These are phyloP conservation scores for Labeo calbasu DNA, from an alignment of 2,797 vertebrate species.

Conservation along the genomic window DNA sequence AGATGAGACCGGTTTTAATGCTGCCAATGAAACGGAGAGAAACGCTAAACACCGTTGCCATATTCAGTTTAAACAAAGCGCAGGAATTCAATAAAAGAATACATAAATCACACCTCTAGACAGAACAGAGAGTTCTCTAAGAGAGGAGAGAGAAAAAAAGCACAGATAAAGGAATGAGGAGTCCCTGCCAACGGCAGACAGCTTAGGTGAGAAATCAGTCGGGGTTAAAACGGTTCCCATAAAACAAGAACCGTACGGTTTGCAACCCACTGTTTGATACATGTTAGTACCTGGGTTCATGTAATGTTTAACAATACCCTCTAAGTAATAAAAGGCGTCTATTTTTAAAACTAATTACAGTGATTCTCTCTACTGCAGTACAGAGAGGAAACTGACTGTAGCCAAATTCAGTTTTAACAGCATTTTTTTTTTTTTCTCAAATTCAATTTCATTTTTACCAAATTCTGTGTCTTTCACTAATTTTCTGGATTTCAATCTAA, in stretches of 20 bases:
- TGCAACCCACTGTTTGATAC: constrained; percentile 8
- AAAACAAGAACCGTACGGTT: constrained; percentile 1
- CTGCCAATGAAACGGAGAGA: constrained; percentile 29
- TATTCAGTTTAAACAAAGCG: constrained; percentile 33
- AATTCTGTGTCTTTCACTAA: no score
- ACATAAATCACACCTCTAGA: constrained; percentile 54
- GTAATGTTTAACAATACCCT: neutral
- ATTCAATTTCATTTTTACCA: no score
- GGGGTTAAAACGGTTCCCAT: constrained; percentile 5
- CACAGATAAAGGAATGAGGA: constrained; percentile 14
- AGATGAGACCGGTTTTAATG: constrained; percentile 23
- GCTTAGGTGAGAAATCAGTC: constrained; percentile 9
- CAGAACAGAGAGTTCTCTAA: constrained; percentile 16
- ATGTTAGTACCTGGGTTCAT: neutral
- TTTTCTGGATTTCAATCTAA: no score
- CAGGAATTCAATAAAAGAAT: constrained; percentile 45
- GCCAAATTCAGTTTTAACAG: no score
- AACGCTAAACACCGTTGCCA: constrained; percentile 36
- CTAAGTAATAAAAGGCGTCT: constrained; percentile 1
- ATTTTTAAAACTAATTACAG: constrained; percentile 7
- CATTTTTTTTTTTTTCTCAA: no score
- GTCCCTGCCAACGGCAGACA: constrained; percentile 18
- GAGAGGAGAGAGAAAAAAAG: neutral
- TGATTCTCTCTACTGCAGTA: neutral
- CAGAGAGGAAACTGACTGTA: neutral